A percentile compares a stretch with the other conserved stretches of the same genome.
Evolutionary conservation across 2,113 vertebrate genomes (phyloP).

Genomic region (Tragelaphus scriptus): DNA sequence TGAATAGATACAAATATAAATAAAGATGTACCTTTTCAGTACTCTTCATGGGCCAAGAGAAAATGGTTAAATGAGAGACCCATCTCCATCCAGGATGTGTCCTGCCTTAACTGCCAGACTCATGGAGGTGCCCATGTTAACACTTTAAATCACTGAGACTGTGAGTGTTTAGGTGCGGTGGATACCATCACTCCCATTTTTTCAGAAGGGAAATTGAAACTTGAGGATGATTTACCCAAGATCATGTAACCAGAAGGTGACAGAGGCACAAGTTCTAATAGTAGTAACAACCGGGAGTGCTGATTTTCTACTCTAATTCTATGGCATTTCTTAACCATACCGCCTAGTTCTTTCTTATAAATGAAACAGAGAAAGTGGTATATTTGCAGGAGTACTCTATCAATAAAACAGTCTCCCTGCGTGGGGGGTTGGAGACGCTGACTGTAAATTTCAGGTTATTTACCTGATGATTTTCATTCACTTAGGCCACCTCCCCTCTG

Average conservation of each 20-base stretch:
- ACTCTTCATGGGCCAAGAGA: neutral
- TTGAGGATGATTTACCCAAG: neutral
- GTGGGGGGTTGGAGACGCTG: neutral
- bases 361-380: neutral
- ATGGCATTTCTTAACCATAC: neutral
- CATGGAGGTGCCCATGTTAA: neutral
- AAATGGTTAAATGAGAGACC: neutral
- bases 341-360: neutral
- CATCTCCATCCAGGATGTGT: too few species aligned
- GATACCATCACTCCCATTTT: neutral
- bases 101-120: neutral
- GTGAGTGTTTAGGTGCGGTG: fast-evolving
- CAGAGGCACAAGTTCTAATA: neutral
- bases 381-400: neutral
- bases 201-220: neutral
- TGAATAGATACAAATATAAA: neutral
- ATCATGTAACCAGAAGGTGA: neutral
- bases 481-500: neutral
- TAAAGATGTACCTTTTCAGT: neutral
- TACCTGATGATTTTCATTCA: neutral
- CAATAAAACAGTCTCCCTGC: neutral
- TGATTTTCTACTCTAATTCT: neutral
- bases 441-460: neutral
- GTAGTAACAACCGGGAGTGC: fast-evolving
- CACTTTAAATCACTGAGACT: neutral